A percentile compares a stretch with the other conserved stretches of the same genome.
phyloP scores from a whole-genome alignment of 2,113 vertebrate genomes.

The Azemiops feae region DNA sequence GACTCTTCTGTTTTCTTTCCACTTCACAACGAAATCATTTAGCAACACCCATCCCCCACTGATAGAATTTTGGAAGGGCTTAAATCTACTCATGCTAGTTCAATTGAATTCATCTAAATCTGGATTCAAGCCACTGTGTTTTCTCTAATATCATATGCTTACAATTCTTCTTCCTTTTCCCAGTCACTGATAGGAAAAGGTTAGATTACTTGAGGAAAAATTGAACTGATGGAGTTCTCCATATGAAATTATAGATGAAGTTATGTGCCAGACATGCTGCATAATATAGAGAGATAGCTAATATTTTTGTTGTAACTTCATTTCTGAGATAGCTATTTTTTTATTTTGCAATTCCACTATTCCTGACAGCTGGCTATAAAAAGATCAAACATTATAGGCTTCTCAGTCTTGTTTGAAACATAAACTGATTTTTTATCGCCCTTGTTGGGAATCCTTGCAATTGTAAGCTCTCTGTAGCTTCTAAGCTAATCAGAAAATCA shows the following conservation, averaged over 20 bases:
- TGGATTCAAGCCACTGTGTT: not conserved
- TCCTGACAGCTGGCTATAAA: not conserved
- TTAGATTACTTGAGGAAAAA: not conserved
- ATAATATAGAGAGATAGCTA: not conserved
- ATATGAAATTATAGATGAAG: not conserved
- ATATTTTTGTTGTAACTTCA: not conserved
- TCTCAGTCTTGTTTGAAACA: not conserved
- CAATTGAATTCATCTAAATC: not conserved
- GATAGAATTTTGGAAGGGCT: not conserved
- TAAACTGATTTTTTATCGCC: not conserved
- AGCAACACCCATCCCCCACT: not conserved
- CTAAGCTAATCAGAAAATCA: not conserved
- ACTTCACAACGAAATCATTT: no score
- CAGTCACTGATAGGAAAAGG: not conserved
- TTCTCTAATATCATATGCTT: not conserved
- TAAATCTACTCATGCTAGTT: not conserved
- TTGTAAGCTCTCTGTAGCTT: not conserved
- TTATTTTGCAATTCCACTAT: not conserved
- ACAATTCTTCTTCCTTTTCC: not conserved
- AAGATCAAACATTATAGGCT: not conserved
- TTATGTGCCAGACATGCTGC: not conserved
- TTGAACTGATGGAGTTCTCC: not conserved
- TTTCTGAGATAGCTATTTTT: not conserved
- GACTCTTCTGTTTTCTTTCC: no score
- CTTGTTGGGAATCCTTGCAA: slow-evolving; percentile 6